phyloP scores from a whole-genome alignment of 2,797 vertebrate genomes.

The Labroides dimidiatus region DNA sequence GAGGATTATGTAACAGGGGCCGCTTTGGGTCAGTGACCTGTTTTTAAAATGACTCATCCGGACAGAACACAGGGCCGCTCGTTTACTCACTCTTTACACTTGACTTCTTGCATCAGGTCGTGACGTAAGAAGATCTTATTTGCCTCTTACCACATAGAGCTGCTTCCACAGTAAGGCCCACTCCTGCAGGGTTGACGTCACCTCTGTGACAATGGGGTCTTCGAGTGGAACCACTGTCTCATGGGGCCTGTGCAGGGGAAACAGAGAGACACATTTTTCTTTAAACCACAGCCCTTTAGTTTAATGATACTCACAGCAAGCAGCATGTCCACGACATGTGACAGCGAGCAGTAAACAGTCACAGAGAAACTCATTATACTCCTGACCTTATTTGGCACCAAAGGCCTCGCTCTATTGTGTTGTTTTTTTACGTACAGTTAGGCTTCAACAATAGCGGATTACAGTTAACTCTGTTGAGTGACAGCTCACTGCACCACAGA shows the following conservation, averaged over 20 bases:
- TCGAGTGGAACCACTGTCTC: conserved; percentile 93
- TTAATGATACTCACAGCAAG: background rate
- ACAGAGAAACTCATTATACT: background rate
- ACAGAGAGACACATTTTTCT: background rate
- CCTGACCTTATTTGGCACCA: background rate
- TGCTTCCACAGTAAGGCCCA: conserved; percentile 97
- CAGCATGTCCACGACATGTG: fast-evolving
- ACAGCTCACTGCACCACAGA: conserved; percentile 9
- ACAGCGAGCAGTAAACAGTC: background rate
- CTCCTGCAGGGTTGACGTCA: conserved; percentile 94
- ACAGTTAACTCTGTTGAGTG: background rate
- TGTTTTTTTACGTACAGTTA: background rate
- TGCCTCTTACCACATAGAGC: conserved; percentile 92
- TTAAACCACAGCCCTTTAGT: background rate
- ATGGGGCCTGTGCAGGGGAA: conserved; percentile 63
- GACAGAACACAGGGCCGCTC: background rate
- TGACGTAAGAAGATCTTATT: background rate
- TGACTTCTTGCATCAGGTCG: background rate
- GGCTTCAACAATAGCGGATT: conserved; percentile 1
- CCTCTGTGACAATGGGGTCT: conserved; percentile 93
- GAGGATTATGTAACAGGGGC: background rate
- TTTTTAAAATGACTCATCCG: background rate
- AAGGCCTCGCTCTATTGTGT: background rate
- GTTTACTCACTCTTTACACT: background rate
- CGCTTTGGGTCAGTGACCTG: background rate